Percentiles rank a stretch among this genome's conserved stretches.
These are phyloP conservation scores for Callocephalon fimbriatum DNA, from an alignment of 2,113 vertebrate species.

Conservation along the genomic window DNA sequence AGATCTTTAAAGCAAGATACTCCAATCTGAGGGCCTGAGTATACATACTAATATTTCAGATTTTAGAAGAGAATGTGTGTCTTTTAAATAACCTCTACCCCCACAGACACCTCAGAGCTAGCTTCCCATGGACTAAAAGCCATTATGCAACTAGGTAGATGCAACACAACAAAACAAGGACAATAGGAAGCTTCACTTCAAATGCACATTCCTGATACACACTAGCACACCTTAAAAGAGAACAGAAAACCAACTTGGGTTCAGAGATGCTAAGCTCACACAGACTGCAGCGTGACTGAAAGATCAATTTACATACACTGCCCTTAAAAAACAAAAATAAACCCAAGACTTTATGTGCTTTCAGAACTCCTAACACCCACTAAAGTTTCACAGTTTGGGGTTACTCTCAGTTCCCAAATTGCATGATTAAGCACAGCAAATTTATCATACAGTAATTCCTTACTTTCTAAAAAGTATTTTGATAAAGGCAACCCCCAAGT, in stretches of 20 bases:
- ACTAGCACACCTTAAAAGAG: fast-evolving
- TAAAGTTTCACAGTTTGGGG: not conserved
- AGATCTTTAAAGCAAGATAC: not conserved
- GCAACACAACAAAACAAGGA: not conserved
- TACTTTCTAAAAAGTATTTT: not conserved
- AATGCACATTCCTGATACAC: not conserved
- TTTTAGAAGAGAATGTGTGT: not conserved
- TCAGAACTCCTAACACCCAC: not conserved
- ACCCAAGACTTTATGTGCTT: not conserved
- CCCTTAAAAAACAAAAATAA: not conserved
- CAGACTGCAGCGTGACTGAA: not conserved
- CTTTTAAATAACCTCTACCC: not conserved
- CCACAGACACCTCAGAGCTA: not conserved
- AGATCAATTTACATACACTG: not conserved
- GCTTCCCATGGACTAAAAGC: not conserved
- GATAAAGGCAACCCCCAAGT: not conserved
- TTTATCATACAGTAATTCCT: not conserved
- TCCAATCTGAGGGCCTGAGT: not conserved
- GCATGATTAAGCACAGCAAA: not conserved
- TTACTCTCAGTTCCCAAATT: not conserved
- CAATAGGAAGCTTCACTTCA: not conserved
- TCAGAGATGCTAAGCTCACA: not conserved
- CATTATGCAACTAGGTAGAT: not conserved
- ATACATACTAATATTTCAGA: not conserved
- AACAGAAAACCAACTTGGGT: not conserved